phyloP scores from a whole-genome alignment of 2,797 vertebrate species.

The Myripristis murdjan region DNA sequence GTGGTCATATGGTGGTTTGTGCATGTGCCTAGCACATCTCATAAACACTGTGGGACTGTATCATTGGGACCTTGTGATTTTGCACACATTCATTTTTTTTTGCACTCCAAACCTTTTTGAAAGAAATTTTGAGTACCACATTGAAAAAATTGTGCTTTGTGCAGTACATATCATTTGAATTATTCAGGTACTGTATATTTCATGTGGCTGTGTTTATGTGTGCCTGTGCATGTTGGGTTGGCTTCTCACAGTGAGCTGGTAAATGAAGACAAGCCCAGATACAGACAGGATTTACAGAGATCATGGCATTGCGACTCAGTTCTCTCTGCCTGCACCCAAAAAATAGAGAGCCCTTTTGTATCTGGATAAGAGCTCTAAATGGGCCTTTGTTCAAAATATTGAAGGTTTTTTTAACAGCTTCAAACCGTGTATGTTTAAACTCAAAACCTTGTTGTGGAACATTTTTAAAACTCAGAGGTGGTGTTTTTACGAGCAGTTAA shows the following conservation, averaged over 20 bases:
- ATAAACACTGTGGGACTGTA: background rate
- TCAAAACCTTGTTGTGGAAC: background rate
- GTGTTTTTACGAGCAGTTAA: background rate
- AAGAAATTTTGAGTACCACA: too few relatives aligned
- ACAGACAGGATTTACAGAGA: slow-evolving; percentile 43
- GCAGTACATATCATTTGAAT: too few relatives aligned
- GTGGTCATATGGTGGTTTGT: background rate
- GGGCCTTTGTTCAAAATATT: slow-evolving; percentile 15
- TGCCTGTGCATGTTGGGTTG: background rate
- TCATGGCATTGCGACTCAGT: slow-evolving; percentile 28
- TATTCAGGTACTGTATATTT: too few relatives aligned
- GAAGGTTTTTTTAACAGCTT: background rate
- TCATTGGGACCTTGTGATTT: too few relatives aligned
- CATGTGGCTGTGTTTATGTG: slow-evolving; percentile 1
- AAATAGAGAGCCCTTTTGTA: slow-evolving; percentile 18
- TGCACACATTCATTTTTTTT: too few relatives aligned
- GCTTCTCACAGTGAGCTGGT: slow-evolving; percentile 26
- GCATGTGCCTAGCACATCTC: background rate
- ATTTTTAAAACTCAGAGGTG: background rate
- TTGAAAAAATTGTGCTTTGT: background rate
- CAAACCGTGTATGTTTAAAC: background rate
- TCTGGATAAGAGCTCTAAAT: slow-evolving; percentile 8
- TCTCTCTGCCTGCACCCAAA: slow-evolving; percentile 30
- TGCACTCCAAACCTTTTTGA: too few relatives aligned
- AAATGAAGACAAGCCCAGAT: slow-evolving; percentile 27